Conservation (phyloP, 2,797 vertebrate species). For the Picus viridis region DNA sequence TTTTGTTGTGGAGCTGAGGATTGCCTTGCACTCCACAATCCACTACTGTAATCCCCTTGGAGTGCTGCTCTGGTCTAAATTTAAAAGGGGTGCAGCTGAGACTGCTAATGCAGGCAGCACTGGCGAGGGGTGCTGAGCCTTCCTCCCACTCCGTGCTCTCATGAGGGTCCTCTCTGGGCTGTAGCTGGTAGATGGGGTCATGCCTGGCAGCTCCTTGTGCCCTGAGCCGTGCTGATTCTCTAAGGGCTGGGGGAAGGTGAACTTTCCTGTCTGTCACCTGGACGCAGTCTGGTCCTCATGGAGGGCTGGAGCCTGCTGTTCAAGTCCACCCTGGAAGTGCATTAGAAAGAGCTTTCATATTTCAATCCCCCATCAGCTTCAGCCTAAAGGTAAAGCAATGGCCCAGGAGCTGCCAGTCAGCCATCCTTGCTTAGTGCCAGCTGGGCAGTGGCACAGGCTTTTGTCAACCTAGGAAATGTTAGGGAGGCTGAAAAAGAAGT, state of each 20-base stretch:
- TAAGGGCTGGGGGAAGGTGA: background rate
- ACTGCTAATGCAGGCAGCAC: constrained; percentile 39
- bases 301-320: background rate
- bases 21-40: constrained; percentile 57
- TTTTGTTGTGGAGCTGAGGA: constrained; percentile 43
- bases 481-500: background rate
- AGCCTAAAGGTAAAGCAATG: background rate
- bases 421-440: background rate
- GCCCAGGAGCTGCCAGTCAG: background rate
- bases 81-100: constrained; percentile 9
- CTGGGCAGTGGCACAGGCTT: background rate
- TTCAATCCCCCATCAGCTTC: background rate
- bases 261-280: background rate
- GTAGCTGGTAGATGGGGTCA: background rate
- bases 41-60: constrained; percentile 41
- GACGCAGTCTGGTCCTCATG: background rate
- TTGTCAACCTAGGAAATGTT: background rate
- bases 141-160: background rate
- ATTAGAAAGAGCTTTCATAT: background rate
- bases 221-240: background rate
- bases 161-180: background rate
- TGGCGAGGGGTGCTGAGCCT: background rate
- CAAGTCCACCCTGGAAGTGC: background rate
- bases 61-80: constrained; percentile 1
- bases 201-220: background rate